phyloP scores from a whole-genome alignment of 2,888 invertebrate species.

The Tortricodes alternella region DNA sequence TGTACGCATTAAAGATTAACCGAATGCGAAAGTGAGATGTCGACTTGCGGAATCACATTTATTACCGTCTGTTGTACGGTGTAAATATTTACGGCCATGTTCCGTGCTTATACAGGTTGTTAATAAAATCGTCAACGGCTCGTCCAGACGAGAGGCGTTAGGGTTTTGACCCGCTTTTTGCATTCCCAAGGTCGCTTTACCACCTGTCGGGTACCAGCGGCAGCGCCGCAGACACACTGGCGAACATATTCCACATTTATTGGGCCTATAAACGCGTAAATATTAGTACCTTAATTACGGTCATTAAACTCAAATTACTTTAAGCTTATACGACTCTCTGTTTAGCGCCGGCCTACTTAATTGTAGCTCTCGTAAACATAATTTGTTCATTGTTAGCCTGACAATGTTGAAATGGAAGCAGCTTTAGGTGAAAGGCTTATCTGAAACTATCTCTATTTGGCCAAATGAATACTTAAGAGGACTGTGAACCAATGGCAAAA shows the following conservation, averaged over 20 bases:
- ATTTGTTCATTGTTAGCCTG: neutral
- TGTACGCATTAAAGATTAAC: neutral
- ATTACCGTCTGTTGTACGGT: neutral
- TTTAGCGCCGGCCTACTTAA: constrained; percentile 15
- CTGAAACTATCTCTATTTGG: constrained; percentile 20
- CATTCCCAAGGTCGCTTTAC: constrained; percentile 60
- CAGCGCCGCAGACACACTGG: constrained; percentile 11
- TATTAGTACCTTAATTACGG: constrained; percentile 25
- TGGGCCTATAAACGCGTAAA: constrained; percentile 28
- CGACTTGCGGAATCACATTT: neutral
- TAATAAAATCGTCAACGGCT: constrained; percentile 26
- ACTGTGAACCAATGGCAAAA: too few relatives aligned
- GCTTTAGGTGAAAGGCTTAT: constrained; percentile 8
- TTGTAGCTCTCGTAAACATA: constrained; percentile 7
- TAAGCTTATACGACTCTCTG: constrained; percentile 1
- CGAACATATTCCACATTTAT: constrained; percentile 25
- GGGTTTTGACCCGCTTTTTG: constrained; percentile 66
- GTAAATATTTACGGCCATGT: neutral
- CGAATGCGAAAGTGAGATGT: constrained; percentile 13
- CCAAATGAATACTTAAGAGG: constrained; percentile 24
- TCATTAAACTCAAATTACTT: constrained; percentile 19
- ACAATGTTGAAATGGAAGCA: constrained; percentile 8
- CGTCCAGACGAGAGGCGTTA: constrained; percentile 43
- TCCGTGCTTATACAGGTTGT: constrained; percentile 14
- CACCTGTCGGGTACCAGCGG: constrained; percentile 53